A percentile compares a stretch with the other conserved stretches of the same genome.
phyloP scores from a whole-genome alignment of 2,888 invertebrate genomes.

The Euclidia mi region DNA sequence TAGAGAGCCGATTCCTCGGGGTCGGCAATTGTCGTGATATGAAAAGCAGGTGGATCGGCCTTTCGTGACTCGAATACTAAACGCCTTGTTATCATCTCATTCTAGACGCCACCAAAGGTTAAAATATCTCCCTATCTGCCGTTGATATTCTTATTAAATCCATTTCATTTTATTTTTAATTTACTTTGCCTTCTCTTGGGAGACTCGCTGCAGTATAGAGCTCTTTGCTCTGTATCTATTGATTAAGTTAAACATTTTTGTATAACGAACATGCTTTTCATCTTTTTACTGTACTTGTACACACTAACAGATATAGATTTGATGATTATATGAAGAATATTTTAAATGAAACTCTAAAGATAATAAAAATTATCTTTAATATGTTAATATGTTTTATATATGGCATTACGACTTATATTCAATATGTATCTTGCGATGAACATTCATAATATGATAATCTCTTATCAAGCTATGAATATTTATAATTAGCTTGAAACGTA shows the following conservation, averaged over 20 bases:
- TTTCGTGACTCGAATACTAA: constrained; percentile 84
- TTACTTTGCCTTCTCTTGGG: constrained; percentile 60
- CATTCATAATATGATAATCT: too few species aligned
- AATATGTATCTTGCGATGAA: too few species aligned
- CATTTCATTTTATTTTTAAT: constrained; percentile 72
- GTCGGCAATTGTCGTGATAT: constrained; percentile 88
- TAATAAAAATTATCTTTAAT: too few species aligned
- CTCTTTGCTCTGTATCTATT: constrained; percentile 36
- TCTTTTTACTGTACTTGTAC: too few species aligned
- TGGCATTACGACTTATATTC: too few species aligned
- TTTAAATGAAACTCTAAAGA: too few species aligned
- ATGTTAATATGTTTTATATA: too few species aligned
- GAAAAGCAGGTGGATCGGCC: constrained; percentile 88
- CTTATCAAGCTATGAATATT: too few species aligned
- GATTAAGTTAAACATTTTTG: constrained; percentile 10
- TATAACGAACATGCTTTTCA: background rate
- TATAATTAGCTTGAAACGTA: too few species aligned
- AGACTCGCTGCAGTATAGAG: constrained; percentile 43
- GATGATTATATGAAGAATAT: too few species aligned
- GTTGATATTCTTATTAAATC: constrained; percentile 73
- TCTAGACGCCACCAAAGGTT: constrained; percentile 77
- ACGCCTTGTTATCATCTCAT: constrained; percentile 84
- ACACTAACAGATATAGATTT: too few species aligned
- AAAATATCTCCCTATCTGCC: constrained; percentile 76
- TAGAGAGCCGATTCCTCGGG: constrained; percentile 80